Evolutionary conservation across 37 sponge, comb jelly and placozoan genomes (phyloP).

Genomic region (Chondrilla cf. caribensis): DNA sequence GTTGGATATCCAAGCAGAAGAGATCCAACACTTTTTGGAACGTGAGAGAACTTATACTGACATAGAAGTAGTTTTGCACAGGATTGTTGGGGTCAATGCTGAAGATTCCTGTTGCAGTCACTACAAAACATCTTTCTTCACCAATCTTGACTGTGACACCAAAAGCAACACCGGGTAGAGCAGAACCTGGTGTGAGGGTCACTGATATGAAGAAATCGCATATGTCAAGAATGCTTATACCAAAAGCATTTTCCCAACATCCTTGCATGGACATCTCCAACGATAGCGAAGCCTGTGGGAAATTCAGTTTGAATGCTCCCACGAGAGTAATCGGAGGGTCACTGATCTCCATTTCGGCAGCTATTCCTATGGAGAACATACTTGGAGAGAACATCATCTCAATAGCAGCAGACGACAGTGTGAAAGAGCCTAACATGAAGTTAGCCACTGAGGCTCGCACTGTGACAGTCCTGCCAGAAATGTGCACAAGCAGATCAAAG

Average conservation of each 20-base stretch:
- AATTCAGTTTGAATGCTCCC: neutral
- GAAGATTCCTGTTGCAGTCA: slow-evolving; percentile 3
- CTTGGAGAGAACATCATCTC: neutral
- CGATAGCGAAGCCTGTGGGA: neutral
- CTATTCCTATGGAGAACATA: slow-evolving; percentile 1
- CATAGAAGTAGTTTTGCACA: slow-evolving; percentile 37
- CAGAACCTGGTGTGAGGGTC: slow-evolving; percentile 15
- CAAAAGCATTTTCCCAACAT: slow-evolving; percentile 38
- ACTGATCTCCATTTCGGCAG: neutral
- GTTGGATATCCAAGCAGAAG: slow-evolving; percentile 14
- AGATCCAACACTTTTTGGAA: slow-evolving; percentile 15
- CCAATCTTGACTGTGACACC: slow-evolving; percentile 26
- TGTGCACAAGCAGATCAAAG: neutral
- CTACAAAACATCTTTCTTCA: neutral
- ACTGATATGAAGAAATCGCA: slow-evolving; percentile 1
- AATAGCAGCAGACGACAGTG: slow-evolving; percentile 5
- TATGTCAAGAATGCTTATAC: neutral
- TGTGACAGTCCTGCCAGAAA: neutral
- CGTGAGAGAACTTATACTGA: slow-evolving; percentile 5
- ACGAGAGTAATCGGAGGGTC: slow-evolving; percentile 11
- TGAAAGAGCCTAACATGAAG: slow-evolving; percentile 12
- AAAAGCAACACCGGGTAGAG: slow-evolving; percentile 28
- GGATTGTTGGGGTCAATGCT: slow-evolving; percentile 2
- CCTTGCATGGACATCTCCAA: slow-evolving; percentile 30
- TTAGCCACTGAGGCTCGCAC: neutral